Conservation (phyloP, 2,797 vertebrate genomes). For the Morus bassanus region DNA sequence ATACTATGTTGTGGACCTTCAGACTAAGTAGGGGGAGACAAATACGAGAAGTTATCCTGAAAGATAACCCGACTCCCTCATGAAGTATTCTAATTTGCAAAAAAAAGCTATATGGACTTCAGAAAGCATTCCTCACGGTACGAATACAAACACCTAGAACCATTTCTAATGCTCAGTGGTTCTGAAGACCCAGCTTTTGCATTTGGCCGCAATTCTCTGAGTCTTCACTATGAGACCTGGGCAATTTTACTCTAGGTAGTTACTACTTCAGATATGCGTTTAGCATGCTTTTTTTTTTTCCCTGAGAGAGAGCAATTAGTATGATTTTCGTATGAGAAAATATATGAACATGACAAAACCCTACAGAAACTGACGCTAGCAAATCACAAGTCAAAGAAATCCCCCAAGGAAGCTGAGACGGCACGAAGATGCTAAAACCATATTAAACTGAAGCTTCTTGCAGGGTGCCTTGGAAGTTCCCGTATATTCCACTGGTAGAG, state of each 20-base stretch:
- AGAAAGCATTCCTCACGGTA: background rate
- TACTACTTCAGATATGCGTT: background rate
- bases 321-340: background rate
- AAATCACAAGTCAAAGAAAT: background rate
- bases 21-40: background rate
- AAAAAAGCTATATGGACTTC: background rate
- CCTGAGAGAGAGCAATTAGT: background rate
- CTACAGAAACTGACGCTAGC: background rate
- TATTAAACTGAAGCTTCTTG: background rate
- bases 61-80: background rate
- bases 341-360: background rate
- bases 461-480: accelerated
- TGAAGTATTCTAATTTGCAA: background rate
- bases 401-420: background rate
- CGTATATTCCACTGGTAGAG: background rate
- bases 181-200: background rate
- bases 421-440: background rate
- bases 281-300: background rate
- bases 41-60: background rate
- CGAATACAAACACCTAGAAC: background rate
- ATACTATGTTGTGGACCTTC: background rate
- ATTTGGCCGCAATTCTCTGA: background rate
- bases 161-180: background rate
- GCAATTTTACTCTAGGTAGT: background rate
- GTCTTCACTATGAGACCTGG: background rate